Evolutionary conservation across 2,797 vertebrate species (phyloP).

Genomic region (Enteromius viviparus): DNA sequence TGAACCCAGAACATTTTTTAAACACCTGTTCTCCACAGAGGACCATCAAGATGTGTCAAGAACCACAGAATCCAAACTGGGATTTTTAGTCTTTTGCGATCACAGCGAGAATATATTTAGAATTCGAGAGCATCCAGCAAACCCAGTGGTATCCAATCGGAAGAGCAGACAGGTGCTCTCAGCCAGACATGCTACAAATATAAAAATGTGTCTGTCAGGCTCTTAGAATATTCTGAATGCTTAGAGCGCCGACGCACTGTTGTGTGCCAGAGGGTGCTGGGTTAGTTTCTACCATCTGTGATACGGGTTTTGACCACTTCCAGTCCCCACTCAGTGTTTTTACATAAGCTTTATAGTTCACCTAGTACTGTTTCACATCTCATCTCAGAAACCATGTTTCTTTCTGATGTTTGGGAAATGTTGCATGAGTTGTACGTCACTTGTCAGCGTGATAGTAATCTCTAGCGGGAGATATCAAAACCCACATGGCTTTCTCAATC

Average conservation of each 20-base stretch:
- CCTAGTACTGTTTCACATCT: constrained; percentile 24
- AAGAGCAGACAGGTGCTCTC: constrained; percentile 36
- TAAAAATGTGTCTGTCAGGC: constrained; percentile 49
- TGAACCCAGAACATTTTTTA: background rate
- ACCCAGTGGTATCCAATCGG: constrained; percentile 27
- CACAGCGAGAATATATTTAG: constrained; percentile 30
- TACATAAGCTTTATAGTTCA: constrained; percentile 39
- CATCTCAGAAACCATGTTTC: constrained; percentile 24
- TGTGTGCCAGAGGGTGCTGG: constrained; percentile 21
- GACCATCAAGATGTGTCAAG: background rate
- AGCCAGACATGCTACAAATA: constrained; percentile 46
- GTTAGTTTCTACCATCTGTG: constrained; percentile 51
- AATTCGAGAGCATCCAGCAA: constrained; percentile 32
- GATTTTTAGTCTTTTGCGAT: constrained; percentile 21
- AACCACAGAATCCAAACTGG: background rate
- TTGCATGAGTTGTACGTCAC: constrained; percentile 33
- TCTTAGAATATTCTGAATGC: constrained; percentile 64
- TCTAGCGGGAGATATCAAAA: constrained; percentile 44
- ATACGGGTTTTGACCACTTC: constrained; percentile 43
- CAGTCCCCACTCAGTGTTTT: constrained; percentile 3
- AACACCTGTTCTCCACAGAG: background rate
- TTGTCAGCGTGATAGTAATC: constrained; percentile 50
- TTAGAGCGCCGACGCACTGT: constrained; percentile 46
- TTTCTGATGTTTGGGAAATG: constrained; percentile 25
- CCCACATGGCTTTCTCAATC: constrained; percentile 49